phyloP scores from a whole-genome alignment of 1,140 invertebrate genomes.

The Forficula auricularia region DNA sequence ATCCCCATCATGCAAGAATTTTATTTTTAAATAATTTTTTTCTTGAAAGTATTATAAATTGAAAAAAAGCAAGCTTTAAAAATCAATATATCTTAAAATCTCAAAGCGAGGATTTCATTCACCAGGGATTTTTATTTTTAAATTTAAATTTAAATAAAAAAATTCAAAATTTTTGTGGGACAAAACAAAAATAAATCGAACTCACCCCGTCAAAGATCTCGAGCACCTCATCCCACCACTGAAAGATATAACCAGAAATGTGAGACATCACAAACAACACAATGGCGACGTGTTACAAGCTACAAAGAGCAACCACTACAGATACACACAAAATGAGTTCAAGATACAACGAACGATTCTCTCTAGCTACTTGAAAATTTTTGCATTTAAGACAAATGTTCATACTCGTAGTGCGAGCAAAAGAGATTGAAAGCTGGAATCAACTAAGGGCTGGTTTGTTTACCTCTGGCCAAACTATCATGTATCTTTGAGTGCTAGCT shows the following conservation, averaged over 20 bases:
- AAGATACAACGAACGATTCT: neutral
- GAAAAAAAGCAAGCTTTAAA: slow-evolving; percentile 12
- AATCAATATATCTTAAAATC: slow-evolving; percentile 5
- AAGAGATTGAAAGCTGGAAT: no score
- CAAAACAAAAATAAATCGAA: slow-evolving; percentile 25
- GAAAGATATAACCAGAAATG: slow-evolving; percentile 44
- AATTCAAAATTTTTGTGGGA: no score
- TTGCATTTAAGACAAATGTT: no score
- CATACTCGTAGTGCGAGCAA: no score
- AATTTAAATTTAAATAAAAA: no score
- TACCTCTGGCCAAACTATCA: no score
- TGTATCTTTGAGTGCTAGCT: no score
- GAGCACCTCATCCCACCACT: slow-evolving; percentile 87
- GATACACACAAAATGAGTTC: neutral
- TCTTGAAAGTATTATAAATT: no score
- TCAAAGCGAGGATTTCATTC: neutral
- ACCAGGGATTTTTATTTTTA: neutral
- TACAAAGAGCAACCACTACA: slow-evolving; percentile 6
- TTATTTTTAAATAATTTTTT: no score
- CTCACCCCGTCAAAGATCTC: slow-evolving; percentile 83
- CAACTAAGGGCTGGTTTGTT: no score
- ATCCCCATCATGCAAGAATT: no score
- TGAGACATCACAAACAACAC: slow-evolving; percentile 19
- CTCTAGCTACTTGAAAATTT: no score
- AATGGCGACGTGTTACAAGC: slow-evolving; percentile 3